A percentile compares a stretch with the other conserved stretches of the same genome.
Conservation (phyloP, 2,888 invertebrate genomes). For the Geotrupes spiniger region DNA sequence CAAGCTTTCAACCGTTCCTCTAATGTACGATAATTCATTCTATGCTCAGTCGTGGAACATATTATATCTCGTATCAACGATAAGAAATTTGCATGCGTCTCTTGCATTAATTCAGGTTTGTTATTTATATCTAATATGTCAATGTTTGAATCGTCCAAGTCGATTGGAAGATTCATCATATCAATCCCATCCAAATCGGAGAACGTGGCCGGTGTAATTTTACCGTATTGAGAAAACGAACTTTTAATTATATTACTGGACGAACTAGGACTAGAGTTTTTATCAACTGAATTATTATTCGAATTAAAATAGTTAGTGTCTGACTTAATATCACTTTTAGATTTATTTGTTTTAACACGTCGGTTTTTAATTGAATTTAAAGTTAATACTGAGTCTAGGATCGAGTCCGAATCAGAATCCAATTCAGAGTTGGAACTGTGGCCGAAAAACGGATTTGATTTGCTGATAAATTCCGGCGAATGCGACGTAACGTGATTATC, state of each 20-base stretch:
- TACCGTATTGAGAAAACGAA: conserved; percentile 15
- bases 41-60: conserved; percentile 78
- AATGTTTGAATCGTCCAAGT: conserved; percentile 62
- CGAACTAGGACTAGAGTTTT: conserved; percentile 19
- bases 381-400: conserved; percentile 28
- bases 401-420: conserved; percentile 42
- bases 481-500: conserved; percentile 25
- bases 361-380: conserved; percentile 18
- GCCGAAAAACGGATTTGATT: conserved; percentile 28
- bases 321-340: conserved; percentile 18
- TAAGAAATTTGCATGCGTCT: conserved; percentile 82
- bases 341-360: conserved; percentile 19
- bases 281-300: conserved; percentile 14
- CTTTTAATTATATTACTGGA: conserved; percentile 17
- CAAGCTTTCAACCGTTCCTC: conserved; percentile 68
- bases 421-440: conserved; percentile 43
- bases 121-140: conserved; percentile 56
- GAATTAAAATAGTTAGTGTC: conserved; percentile 18
- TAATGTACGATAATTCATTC: conserved; percentile 74
- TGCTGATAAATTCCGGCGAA: conserved; percentile 26
- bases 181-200: conserved; percentile 63
- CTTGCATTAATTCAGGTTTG: conserved; percentile 66
- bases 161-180: conserved; percentile 76
- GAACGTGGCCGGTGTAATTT: conserved; percentile 47
- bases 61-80: conserved; percentile 85